Evolutionary conservation across 2,888 invertebrate species (phyloP).

Genomic region (Molorchus minor): DNA sequence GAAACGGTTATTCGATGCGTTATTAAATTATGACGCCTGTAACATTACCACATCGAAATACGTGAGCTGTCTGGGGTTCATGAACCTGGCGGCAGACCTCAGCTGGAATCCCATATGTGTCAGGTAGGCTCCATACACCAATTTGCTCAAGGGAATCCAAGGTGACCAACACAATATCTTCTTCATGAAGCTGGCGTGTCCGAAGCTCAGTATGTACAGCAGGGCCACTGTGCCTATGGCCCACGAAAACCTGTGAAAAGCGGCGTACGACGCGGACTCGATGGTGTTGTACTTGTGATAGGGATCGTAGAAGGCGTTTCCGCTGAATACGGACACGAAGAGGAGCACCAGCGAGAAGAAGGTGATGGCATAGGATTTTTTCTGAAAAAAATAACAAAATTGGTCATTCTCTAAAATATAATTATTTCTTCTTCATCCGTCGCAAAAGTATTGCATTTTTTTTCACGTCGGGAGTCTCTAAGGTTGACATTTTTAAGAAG

Average conservation of each 20-base stretch:
- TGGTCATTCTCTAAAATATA: not conserved
- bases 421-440: too few relatives aligned
- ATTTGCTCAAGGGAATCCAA: constrained; percentile 69
- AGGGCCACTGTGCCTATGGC: constrained; percentile 64
- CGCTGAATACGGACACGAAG: constrained; percentile 63
- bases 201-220: constrained; percentile 66
- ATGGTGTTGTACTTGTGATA: constrained; percentile 64
- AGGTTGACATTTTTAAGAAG: too few relatives aligned
- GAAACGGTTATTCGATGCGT: not conserved
- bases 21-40: not conserved
- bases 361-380: constrained; percentile 63
- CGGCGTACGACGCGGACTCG: constrained; percentile 69
- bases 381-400: constrained; percentile 55
- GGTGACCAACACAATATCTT: constrained; percentile 68
- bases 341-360: constrained; percentile 62
- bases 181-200: constrained; percentile 57
- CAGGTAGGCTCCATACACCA: constrained; percentile 66
- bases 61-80: constrained; percentile 62
- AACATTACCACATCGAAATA: constrained; percentile 57
- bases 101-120: constrained; percentile 67
- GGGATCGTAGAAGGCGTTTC: constrained; percentile 66
- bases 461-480: too few relatives aligned
- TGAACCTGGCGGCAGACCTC: constrained; percentile 64
- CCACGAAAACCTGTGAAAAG: constrained; percentile 68
- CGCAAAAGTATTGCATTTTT: not conserved